Base-by-base conservation (phyloP, 2,113 vertebrate genomes). In the Pterocles burchelli region DNA sequence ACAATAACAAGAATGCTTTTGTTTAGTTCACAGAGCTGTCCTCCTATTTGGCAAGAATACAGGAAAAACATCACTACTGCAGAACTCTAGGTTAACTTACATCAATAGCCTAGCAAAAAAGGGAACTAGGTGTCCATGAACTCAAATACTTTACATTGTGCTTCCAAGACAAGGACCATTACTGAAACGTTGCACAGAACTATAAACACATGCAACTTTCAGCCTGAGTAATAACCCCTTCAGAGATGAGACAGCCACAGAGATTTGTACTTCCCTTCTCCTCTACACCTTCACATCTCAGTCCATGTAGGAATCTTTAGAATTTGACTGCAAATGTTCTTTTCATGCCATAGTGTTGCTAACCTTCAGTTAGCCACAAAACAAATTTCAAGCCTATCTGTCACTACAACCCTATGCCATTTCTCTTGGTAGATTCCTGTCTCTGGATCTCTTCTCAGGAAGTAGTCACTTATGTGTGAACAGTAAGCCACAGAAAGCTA, bases 111-210 rank as follows among this genome's bases (percentile, higher is more conserved):
- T 31, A 61, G 26, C 10, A 58, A 82, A 75, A 66, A 31, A 55
- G 10, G 17, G 13, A 81, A 38, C 3, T 10, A 62, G 3, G 3
- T 24, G 45, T 38, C 28, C 6, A 4, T 5, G 17, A 87, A 80
- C 6, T 7, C 0, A 1, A 57, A 17, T 3, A 65, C n/a, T 67
- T 72, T 3, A 57, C 28, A 36, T 2, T 33, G 16, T 20, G 14
- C 31, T 85, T 88, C 21, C 29, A 63, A 66, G 63, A 58, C 14
- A 87, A 73, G 15, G 7, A 65, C 25, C 12, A 25, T 48, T 45
- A 63, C 0, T 41, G 17, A 59, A 82, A 41, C 24, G 68, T 52
- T 38, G 22, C 26, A 65, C 7, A 34, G n/a, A 88, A 58, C 24
- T 31, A 24, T 5, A 65, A 46, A 75, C 5, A 73, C 1, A 17